These are phyloP conservation scores for Pedionomus torquatus DNA, from an alignment of 2,113 vertebrate species.

Conservation along the genomic window DNA sequence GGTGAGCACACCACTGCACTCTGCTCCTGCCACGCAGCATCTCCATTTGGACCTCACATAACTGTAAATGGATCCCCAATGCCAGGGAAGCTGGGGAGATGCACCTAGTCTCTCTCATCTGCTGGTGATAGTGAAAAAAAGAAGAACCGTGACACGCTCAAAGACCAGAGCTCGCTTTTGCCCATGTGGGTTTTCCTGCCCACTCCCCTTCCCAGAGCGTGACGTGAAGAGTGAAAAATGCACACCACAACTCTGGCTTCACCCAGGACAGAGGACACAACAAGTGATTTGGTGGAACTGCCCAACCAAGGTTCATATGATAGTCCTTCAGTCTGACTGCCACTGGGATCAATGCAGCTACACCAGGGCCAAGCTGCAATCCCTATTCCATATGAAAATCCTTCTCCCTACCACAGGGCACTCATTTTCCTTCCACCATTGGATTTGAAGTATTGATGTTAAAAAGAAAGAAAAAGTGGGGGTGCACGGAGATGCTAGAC, in stretches of 20 bases:
- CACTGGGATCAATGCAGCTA: not conserved
- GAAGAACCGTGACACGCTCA: not conserved
- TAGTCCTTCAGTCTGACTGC: not conserved
- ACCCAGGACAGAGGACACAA: not conserved
- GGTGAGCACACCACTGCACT: fast-evolving
- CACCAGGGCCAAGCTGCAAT: not conserved
- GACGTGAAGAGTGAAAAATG: not conserved
- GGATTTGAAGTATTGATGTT: not conserved
- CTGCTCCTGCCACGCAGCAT: not conserved
- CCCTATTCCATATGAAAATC: not conserved
- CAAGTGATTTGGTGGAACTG: not conserved
- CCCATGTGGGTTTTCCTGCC: not conserved
- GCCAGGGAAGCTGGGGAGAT: not conserved
- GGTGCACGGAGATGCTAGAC: fast-evolving
- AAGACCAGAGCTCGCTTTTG: not conserved
- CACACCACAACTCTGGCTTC: not conserved
- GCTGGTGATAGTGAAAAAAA: not conserved
- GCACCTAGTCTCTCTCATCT: not conserved
- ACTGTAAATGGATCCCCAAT: fast-evolving
- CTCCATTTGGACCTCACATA: not conserved
- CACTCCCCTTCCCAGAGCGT: not conserved
- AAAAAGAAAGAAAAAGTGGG: fast-evolving
- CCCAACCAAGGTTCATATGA: not conserved
- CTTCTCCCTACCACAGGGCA: not conserved
- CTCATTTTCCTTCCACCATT: not conserved